Evolutionary conservation across 2,113 vertebrate genomes (phyloP).

Genomic region (Strix uralensis): DNA sequence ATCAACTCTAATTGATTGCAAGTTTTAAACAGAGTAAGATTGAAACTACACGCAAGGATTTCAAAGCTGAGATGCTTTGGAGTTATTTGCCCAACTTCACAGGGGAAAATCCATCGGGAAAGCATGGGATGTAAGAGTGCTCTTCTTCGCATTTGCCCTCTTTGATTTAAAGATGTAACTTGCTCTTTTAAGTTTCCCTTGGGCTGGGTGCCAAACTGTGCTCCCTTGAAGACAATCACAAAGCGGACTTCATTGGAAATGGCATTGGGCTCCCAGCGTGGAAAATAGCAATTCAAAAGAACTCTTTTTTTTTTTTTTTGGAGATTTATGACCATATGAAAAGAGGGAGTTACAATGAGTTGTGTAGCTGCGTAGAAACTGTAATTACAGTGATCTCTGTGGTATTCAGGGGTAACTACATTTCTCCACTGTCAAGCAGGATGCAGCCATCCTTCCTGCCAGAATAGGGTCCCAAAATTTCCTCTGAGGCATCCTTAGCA

Average conservation of each 20-base stretch:
- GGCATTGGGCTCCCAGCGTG: constrained; percentile 12
- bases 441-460: neutral
- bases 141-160: constrained; percentile 7
- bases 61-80: neutral
- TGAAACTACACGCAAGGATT: neutral
- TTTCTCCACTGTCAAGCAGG: neutral
- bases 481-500: neutral
- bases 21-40: neutral
- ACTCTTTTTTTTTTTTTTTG: neutral
- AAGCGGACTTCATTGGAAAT: constrained; percentile 30
- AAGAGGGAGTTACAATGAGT: constrained; percentile 29
- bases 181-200: constrained; percentile 42
- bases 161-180: constrained; percentile 62
- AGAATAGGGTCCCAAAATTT: neutral
- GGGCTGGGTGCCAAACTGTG: constrained; percentile 12
- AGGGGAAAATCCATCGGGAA: neutral
- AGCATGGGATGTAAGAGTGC: neutral
- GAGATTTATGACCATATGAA: constrained; percentile 37
- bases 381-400: neutral
- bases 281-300: constrained; percentile 46
- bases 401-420: neutral
- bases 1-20: neutral
- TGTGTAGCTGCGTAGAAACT: neutral
- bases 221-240: constrained; percentile 47
- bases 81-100: neutral